Evolutionary conservation across 2,888 invertebrate genomes (phyloP), one percentile per base, ranked within the genome.

Genomic region (Thera obeliscata): DNA sequence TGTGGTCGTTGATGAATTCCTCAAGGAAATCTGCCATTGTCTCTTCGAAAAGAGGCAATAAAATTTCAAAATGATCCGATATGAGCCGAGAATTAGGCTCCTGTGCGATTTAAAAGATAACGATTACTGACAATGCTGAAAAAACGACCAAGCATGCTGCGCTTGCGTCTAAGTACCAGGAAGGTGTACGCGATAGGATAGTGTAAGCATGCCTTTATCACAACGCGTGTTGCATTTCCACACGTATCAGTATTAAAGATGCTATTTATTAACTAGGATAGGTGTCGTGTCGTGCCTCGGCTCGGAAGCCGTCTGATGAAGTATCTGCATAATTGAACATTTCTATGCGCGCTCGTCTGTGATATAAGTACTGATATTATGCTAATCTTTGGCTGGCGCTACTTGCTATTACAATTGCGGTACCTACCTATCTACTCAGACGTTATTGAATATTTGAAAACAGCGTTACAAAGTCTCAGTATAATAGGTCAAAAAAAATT

Each of bases 241-340:
- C 9, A 50, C 63, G 56, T 41, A 61, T 48, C 35, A 50, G 55
- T 58, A 61, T 61, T 58, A 68, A 46, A 43, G 52, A 58, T 66
- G 61, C 46, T 43, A 48, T 52, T 62, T 33, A 58, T 48, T 12
- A 66, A 55, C 48, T 46, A 9, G 36, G 61, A 48, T 56, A 35
- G 64, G 52, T 61, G 61, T 59, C 61, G 62, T 62, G 62, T 65
- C 65, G 65, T 69, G 65, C 61, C 41, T 54, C 35, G 60, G 22
- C 36, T 58, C 59, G 66, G 61, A 35, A 60, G 38, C 43, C 49
- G 49, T 52, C 38, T 49, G 62, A 69, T 56, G 46, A 33, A 54
- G 35, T 48, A 68, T 65, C 69, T 65, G 43, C 59, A 65, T 69
- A 69, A 69, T 69, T 65, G 69, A 46, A 62, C 62, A 56, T 65